Evolutionary conservation across 2,797 vertebrate species (phyloP).

Genomic region (Thripadectes ignobilis): DNA sequence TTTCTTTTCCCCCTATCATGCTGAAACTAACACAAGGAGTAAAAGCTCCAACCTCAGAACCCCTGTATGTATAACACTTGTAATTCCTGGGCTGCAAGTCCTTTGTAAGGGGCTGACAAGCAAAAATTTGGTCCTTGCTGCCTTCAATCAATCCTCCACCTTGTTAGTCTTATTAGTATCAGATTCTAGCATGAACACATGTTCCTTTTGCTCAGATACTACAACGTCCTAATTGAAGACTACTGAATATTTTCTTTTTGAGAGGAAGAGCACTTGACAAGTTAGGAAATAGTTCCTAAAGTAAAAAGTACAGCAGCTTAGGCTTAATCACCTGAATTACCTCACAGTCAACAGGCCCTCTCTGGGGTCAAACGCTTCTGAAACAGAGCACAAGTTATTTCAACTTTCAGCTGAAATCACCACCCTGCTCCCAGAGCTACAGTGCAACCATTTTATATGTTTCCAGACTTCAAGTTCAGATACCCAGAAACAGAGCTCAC

Average conservation of each 20-base stretch:
- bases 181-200: neutral
- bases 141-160: neutral
- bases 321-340: neutral
- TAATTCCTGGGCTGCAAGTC: conserved; percentile 65
- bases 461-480: neutral
- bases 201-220: neutral
- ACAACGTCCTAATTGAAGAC: neutral
- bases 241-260: neutral
- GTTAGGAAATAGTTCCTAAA: neutral
- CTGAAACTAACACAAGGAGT: conserved; percentile 42
- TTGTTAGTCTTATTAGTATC: neutral
- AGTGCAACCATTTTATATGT: accelerated
- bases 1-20: neutral
- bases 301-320: neutral
- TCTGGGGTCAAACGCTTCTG: neutral
- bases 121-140: neutral
- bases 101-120: neutral
- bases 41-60: conserved; percentile 54
- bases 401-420: neutral
- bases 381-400: neutral
- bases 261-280: neutral
- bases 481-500: neutral
- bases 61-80: neutral
- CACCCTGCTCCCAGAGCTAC: neutral
- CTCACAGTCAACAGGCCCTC: neutral